Conservation (phyloP, 1,140 invertebrate species). For the Diplogasteroides magnus region DNA sequence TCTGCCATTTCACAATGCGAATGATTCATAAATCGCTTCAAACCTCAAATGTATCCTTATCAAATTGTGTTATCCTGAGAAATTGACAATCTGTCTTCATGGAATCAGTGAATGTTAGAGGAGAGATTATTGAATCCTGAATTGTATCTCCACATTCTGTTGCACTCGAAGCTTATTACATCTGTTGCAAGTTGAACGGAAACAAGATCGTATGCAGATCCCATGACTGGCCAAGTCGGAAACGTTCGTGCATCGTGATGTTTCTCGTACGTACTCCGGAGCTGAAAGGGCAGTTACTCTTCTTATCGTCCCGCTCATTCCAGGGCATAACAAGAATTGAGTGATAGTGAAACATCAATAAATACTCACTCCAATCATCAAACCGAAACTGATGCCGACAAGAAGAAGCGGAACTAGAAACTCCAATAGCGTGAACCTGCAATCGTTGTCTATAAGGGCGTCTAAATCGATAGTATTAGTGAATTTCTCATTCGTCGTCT, state of each 20-base stretch:
- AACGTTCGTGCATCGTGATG: slow-evolving; percentile 22
- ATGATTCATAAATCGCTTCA: too few relatives aligned
- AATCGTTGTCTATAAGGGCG: not conserved
- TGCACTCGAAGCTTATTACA: not conserved
- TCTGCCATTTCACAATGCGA: not conserved
- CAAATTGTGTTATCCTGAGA: slow-evolving; percentile 22
- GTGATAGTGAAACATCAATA: slow-evolving; percentile 5
- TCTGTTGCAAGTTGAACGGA: slow-evolving; percentile 12
- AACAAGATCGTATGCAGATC: slow-evolving; percentile 37
- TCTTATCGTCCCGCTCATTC: not conserved
- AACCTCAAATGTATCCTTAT: not conserved
- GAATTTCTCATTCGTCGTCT: not conserved
- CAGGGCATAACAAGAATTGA: not conserved
- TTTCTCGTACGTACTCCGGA: slow-evolving; percentile 38
- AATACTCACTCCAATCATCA: slow-evolving; percentile 39
- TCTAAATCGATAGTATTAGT: not conserved
- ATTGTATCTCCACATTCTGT: slow-evolving; percentile 19
- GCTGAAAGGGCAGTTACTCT: slow-evolving; percentile 24
- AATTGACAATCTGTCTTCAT: slow-evolving; percentile 30
- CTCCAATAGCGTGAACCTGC: slow-evolving; percentile 40
- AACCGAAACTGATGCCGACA: slow-evolving; percentile 41
- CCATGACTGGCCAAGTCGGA: slow-evolving; percentile 33
- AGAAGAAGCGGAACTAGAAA: slow-evolving; percentile 42
- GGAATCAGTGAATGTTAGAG: slow-evolving; percentile 14
- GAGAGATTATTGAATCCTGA: slow-evolving; percentile 32